A percentile compares a stretch with the other conserved stretches of the same genome.
These are phyloP conservation scores for Hypolimnas misippus DNA, from an alignment of 2,888 invertebrate genomes.

Conservation along the genomic window DNA sequence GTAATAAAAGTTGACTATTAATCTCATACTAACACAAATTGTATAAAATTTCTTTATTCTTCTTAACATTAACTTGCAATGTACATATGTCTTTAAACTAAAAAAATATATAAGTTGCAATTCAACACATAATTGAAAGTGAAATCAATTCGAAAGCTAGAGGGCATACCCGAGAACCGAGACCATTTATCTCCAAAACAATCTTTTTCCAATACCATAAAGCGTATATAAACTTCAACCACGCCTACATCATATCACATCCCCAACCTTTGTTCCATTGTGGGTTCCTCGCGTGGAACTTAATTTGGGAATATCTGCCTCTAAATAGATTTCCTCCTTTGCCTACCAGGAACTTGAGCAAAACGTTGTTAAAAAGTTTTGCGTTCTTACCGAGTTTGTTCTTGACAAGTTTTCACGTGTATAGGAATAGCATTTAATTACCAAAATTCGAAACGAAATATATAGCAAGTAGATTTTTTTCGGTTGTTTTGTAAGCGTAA, in stretches of 20 bases:
- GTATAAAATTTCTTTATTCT: too few relatives aligned
- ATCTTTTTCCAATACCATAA: slow-evolving; percentile 60
- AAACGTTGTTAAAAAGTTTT: slow-evolving; percentile 33
- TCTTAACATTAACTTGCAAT: too few relatives aligned
- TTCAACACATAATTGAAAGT: not conserved
- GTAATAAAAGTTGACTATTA: too few relatives aligned
- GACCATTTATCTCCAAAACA: slow-evolving; percentile 12
- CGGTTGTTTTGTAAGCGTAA: too few relatives aligned
- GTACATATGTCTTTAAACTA: not conserved
- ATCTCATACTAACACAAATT: too few relatives aligned
- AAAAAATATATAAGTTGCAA: not conserved
- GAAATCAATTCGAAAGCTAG: not conserved
- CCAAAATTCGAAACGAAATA: slow-evolving; percentile 10
- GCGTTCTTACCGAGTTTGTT: slow-evolving; percentile 29
- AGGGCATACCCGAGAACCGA: not conserved
- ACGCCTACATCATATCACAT: slow-evolving; percentile 55
- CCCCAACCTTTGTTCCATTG: slow-evolving; percentile 60
- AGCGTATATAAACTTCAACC: slow-evolving; percentile 54
- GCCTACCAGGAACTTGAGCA: slow-evolving; percentile 35
- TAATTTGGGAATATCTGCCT: slow-evolving; percentile 58
- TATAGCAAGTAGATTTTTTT: not conserved
- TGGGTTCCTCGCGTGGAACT: slow-evolving; percentile 53
- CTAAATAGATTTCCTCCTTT: slow-evolving; percentile 52
- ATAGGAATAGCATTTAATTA: slow-evolving; percentile 20
- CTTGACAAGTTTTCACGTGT: slow-evolving; percentile 38